Evolutionary conservation across 2,888 invertebrate genomes (phyloP).

Genomic region (Cryptophagus acutangulus): DNA sequence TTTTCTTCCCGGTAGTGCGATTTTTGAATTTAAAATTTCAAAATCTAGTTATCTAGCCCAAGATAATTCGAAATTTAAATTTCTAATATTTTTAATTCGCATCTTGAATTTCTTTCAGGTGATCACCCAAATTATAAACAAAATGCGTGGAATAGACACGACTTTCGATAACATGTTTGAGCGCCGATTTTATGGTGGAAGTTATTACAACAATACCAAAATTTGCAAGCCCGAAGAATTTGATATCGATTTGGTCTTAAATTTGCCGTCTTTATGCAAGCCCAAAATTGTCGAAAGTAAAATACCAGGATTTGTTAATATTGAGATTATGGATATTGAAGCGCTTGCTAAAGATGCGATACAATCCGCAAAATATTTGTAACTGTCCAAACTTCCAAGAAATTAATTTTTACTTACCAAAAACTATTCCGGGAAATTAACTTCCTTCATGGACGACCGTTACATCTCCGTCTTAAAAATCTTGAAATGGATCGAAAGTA

Average conservation of each 20-base stretch:
- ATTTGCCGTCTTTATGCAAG: conserved; percentile 49
- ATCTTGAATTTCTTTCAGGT: conserved; percentile 31
- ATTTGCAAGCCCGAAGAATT: conserved; percentile 57
- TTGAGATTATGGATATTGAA: too few species aligned
- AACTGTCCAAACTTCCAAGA: neutral
- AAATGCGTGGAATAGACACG: conserved; percentile 36
- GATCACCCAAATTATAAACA: conserved; percentile 28
- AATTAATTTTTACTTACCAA: neutral
- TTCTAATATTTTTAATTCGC: too few species aligned
- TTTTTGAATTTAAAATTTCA: too few species aligned
- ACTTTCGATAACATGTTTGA: conserved; percentile 39
- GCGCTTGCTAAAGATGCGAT: too few species aligned
- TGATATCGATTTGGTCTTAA: conserved; percentile 57
- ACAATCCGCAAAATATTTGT: neutral
- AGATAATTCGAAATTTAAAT: too few species aligned
- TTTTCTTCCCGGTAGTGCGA: too few species aligned
- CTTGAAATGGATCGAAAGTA: conserved; percentile 53
- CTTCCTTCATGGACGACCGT: conserved; percentile 45
- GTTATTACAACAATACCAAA: conserved; percentile 58
- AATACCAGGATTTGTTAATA: conserved; percentile 49
- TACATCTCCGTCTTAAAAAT: conserved; percentile 51
- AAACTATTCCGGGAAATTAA: too few species aligned
- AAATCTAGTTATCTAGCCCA: too few species aligned
- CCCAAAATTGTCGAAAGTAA: conserved; percentile 36
- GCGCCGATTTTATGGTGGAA: conserved; percentile 52